Base-by-base conservation (phyloP, 2,797 vertebrate species). In the Anniella stebbinsi region DNA sequence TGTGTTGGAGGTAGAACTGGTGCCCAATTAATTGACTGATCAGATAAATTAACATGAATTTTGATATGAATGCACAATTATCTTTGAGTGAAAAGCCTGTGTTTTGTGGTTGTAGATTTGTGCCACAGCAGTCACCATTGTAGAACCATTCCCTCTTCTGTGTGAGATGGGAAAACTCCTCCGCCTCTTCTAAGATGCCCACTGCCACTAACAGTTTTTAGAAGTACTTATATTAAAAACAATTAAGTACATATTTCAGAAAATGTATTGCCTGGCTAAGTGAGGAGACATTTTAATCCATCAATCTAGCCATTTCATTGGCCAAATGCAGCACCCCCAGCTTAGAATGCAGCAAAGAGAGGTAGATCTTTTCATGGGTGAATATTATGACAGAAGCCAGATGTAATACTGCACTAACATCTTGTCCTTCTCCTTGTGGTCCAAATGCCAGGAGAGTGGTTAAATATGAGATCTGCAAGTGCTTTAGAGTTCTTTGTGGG, bases 401-500 rank as follows among this genome's bases (percentile, higher is more conserved):
- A 83, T 87, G 48, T 54, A 57, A 36, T 36, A 9, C 23, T 51
- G 3, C 41, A 51, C 30, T 82, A 78, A 66, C 45, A 11, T 33
- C 3, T 73, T 30, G 67, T 28, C 23, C 36, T 73, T 73, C 45
- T 36, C 7, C 51, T 78, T 69, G 41, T 23, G 45, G 57, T 36
- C 17, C n/a, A 28, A 63, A 48, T 75, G 80, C 30, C 33, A 63
- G 69, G 81, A 41, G 25, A 11, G 48, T 70, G 28, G 15, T 36
- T 70, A 75, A 66, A 38, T 28, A 66, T 38, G 67, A 70, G 11
- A 66, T 80, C 41, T 87, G 76, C n/a, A 72, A 72, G 51, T 25
- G 4, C 38, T 72, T 88, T 63, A 17, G 60, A 84, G 90, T 63
- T 54, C 28, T 83, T 36, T 91, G 28, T 83, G 83, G 83, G 87